phyloP scores from a whole-genome alignment of 2,888 invertebrate genomes.

The Phengaris arion region DNA sequence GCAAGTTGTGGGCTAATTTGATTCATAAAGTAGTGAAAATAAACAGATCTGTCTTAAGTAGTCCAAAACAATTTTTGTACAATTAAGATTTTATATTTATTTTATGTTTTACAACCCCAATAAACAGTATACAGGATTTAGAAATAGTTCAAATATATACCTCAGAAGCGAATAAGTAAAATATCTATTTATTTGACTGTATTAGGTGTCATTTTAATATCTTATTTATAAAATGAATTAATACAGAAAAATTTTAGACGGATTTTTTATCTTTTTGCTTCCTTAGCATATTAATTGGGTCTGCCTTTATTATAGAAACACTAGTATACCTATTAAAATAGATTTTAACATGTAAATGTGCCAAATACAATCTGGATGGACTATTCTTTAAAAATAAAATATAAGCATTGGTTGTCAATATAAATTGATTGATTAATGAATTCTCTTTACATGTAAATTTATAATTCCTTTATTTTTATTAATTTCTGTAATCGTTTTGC shows the following conservation, averaged over 20 bases:
- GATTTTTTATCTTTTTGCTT: conserved; percentile 47
- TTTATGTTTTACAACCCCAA: conserved; percentile 45
- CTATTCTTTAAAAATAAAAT: conserved; percentile 37
- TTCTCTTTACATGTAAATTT: conserved; percentile 26
- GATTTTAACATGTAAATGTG: conserved; percentile 58
- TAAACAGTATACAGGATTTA: conserved; percentile 39
- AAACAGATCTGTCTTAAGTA: conserved; percentile 67
- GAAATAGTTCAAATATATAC: conserved; percentile 50
- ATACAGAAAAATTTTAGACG: not conserved
- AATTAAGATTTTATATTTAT: conserved; percentile 27
- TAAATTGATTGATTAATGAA: conserved; percentile 14
- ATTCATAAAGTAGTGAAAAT: conserved; percentile 46
- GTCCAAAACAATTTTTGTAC: conserved; percentile 15
- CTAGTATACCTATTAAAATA: conserved; percentile 39
- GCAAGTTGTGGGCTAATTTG: conserved; percentile 29
- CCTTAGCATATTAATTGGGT: conserved; percentile 63
- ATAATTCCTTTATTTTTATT: not conserved
- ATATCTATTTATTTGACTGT: not conserved
- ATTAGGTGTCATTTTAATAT: not conserved
- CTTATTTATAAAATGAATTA: conserved; percentile 8
- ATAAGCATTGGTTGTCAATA: conserved; percentile 40
- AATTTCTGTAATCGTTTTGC: too few species aligned
- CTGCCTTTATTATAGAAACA: conserved; percentile 40
- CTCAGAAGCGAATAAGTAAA: conserved; percentile 59
- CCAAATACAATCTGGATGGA: conserved; percentile 51